A percentile compares a stretch with the other conserved stretches of the same genome.
Evolutionary conservation across 2,888 invertebrate species (phyloP).

Genomic region (Oxycera nigricornis): DNA sequence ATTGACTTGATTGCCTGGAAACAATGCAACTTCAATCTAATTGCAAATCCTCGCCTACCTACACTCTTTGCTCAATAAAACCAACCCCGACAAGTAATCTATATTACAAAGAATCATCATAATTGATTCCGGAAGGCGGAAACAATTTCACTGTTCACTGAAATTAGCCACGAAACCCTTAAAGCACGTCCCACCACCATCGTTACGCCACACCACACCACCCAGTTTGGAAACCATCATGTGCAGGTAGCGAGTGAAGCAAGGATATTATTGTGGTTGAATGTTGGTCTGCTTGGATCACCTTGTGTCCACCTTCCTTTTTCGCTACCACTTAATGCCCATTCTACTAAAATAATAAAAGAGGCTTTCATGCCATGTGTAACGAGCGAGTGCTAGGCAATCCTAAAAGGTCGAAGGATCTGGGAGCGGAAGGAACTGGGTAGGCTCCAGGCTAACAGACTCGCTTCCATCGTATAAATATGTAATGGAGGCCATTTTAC

Average conservation of each 20-base stretch:
- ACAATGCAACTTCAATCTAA: no score
- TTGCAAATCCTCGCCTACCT: no score
- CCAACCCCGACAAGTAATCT: no score
- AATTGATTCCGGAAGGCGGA: neutral
- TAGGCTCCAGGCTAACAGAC: neutral
- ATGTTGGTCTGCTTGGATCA: neutral
- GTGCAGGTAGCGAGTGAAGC: neutral
- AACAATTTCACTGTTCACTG: constrained; percentile 6
- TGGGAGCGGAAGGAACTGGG: neutral
- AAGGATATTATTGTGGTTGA: neutral
- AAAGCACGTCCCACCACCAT: neutral
- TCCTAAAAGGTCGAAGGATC: neutral
- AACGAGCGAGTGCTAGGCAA: neutral
- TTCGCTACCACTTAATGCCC: neutral
- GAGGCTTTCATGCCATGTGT: neutral
- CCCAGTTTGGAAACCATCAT: neutral
- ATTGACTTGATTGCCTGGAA: no score
- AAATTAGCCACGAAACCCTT: neutral
- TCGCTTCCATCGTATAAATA: neutral
- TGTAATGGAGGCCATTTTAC: neutral
- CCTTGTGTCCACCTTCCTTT: neutral
- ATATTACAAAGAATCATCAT: neutral
- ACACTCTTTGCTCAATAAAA: no score
- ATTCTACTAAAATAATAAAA: neutral
- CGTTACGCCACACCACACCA: no score